These are phyloP conservation scores for Sander vitreus DNA, from an alignment of 2,113 vertebrate genomes.

Conservation along the genomic window DNA sequence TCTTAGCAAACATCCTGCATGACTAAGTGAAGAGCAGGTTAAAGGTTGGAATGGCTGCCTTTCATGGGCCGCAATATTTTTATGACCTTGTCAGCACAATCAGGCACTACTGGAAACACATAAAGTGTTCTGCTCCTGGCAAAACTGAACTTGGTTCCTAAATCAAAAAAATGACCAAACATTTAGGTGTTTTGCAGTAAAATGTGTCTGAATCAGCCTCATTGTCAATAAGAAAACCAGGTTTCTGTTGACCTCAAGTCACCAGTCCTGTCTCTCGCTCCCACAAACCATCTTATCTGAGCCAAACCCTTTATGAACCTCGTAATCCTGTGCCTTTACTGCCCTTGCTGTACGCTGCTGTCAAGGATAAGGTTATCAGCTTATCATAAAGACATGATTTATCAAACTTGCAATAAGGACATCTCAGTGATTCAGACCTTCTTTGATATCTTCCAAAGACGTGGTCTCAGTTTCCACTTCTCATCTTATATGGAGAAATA, in stretches of 20 bases:
- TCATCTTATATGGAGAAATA: background rate
- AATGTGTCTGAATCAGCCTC: background rate
- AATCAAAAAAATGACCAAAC: background rate
- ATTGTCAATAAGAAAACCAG: conserved; percentile 3
- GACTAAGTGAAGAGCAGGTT: conserved; percentile 70
- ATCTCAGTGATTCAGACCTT: conserved; percentile 51
- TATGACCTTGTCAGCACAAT: conserved; percentile 61
- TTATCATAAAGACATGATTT: conserved; percentile 86
- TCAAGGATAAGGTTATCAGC: conserved; percentile 90
- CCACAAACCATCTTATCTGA: conserved; percentile 76
- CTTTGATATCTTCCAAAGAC: conserved; percentile 58
- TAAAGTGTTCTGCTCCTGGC: background rate
- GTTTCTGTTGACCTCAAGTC: conserved; percentile 54
- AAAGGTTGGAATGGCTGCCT: conserved; percentile 75
- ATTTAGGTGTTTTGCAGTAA: background rate
- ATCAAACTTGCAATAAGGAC: conserved; percentile 80
- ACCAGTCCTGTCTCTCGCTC: conserved; percentile 36
- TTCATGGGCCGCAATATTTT: conserved; percentile 74
- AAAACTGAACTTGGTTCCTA: background rate
- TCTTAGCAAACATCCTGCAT: conserved; percentile 64
- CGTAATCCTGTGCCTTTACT: conserved; percentile 84
- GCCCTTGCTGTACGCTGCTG: conserved; percentile 81
- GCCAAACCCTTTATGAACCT: conserved; percentile 84
- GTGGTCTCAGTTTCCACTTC: background rate
- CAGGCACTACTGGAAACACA: conserved; percentile 38